Percentiles rank a stretch among this genome's conserved stretches.
These are phyloP conservation scores for Cryptus armator DNA, from an alignment of 2,888 invertebrate genomes.

Conservation along the genomic window DNA sequence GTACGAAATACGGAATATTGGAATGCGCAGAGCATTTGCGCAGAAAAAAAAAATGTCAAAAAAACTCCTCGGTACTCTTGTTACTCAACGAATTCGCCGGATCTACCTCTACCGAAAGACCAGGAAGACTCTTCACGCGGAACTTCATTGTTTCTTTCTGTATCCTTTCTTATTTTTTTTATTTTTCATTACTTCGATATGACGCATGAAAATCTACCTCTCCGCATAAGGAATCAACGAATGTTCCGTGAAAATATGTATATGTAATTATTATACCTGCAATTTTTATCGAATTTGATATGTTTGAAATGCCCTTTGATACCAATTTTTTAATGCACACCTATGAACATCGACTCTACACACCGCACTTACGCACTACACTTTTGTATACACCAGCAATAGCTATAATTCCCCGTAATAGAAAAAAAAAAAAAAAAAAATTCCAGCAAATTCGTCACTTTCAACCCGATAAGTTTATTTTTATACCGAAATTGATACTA, in stretches of 20 bases:
- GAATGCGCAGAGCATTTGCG: not conserved
- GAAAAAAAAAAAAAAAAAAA: constrained; percentile 16
- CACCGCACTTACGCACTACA: not conserved
- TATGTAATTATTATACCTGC: not conserved
- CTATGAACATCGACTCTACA: not conserved
- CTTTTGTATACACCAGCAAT: constrained; percentile 18
- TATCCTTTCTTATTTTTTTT: constrained; percentile 20
- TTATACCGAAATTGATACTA: constrained; percentile 46
- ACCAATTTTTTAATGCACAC: constrained; percentile 27
- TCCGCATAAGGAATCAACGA: constrained; percentile 28
- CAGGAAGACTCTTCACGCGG: constrained; percentile 23
- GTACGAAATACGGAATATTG: constrained; percentile 5
- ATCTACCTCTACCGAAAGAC: constrained; percentile 62
- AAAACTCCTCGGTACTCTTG: constrained; percentile 53
- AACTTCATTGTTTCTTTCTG: constrained; percentile 29
- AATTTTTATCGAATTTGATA: not conserved
- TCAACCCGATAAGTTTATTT: constrained; percentile 43
- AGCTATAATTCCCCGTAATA: not conserved
- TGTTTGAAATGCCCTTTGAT: not conserved
- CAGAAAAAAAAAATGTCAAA: not conserved
- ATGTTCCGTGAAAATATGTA: constrained; percentile 21
- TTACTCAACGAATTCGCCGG: constrained; percentile 43
- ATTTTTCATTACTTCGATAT: constrained; percentile 21
- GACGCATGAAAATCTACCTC: constrained; percentile 57
- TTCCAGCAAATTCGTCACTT: constrained; percentile 37